Evolutionary conservation across 2,888 invertebrate species (phyloP).

Genomic region (Andrena minutula): DNA sequence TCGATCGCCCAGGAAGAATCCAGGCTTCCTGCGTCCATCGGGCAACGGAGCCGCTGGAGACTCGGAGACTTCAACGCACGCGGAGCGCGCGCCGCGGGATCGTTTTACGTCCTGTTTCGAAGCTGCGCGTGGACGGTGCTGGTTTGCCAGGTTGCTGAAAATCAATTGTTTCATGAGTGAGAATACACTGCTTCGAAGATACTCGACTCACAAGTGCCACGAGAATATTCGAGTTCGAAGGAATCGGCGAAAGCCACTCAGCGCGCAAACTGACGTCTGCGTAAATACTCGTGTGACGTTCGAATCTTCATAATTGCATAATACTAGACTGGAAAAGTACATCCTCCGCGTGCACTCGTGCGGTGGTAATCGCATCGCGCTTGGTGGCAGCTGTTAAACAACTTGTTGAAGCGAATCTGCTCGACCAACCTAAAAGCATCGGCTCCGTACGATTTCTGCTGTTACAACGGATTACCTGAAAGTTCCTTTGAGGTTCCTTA

Average conservation of each 20-base stretch:
- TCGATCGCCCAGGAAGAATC: slow-evolving; percentile 10
- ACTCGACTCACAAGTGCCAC: background rate
- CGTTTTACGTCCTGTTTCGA: slow-evolving; percentile 38
- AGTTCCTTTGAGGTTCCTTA: too few relatives aligned
- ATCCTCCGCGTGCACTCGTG: background rate
- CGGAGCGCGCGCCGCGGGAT: slow-evolving; percentile 41
- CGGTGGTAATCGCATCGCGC: background rate
- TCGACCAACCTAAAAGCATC: slow-evolving; percentile 7
- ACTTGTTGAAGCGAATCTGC: background rate
- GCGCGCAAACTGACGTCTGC: background rate
- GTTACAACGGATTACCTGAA: too few relatives aligned
- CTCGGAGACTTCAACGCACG: slow-evolving; percentile 66
- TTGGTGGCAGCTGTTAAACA: background rate
- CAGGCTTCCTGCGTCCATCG: slow-evolving; percentile 35
- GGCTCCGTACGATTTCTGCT: background rate
- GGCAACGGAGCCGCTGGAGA: slow-evolving; percentile 41
- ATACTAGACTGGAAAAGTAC: background rate
- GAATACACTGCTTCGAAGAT: background rate
- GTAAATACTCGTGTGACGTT: slow-evolving; percentile 5
- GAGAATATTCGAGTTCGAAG: background rate
- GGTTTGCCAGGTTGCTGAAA: background rate
- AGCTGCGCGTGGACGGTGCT: background rate
- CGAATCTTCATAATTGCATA: background rate
- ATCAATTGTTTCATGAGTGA: slow-evolving; percentile 2
- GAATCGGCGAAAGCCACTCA: background rate